Evolutionary conservation across 2,113 vertebrate species (phyloP), one percentile per base, ranked within the genome.

Genomic region (Micromys minutus): DNA sequence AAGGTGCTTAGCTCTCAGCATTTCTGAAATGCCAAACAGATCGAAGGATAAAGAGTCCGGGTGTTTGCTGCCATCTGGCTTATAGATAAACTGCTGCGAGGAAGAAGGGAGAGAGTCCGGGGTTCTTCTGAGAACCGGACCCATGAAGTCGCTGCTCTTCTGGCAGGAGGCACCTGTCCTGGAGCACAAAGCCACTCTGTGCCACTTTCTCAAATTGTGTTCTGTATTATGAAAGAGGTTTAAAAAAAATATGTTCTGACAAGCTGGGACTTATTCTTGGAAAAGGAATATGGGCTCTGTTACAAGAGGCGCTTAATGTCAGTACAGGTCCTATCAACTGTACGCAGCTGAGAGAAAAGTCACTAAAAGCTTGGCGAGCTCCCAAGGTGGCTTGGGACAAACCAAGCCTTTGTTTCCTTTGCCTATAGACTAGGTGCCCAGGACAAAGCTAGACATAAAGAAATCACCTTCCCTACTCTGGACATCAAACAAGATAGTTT

Each of bases 21-120:
- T 71, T 93, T 91, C 90, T 92, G 75, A 96, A 97, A 91, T 95
- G 39, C 50, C 76, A 77, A 86, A 69, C 34, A 84, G 93, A 79
- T 93, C n/a, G 63, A 95, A 91, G 69, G 59, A 31, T 87, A 47
- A 89, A 94, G 55, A 91, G 93, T 87, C 50, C 69, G 93, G 59
- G 26, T 63, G 13, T 86, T 76, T 95, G 75, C 42, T 94, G 94
- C 84, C 57, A 11, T 87, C 39, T 69, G 91, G 84, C 96, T 89
- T 87, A 57, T 15, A 87, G 84, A 59, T 94, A 93, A 95, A 69
- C 29, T 26, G 17, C 77, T 42, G 52, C 4, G 45, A 87, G 80
- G 65, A 81, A n/a, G 65, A 74, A 80, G 47, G 24, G 26, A 59
- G 52, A 24, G 11, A 7, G 79, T 94, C 34, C 39, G 0, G n/a